phyloP scores from a whole-genome alignment of 2,888 invertebrate species.

The Uloborus plumipes region DNA sequence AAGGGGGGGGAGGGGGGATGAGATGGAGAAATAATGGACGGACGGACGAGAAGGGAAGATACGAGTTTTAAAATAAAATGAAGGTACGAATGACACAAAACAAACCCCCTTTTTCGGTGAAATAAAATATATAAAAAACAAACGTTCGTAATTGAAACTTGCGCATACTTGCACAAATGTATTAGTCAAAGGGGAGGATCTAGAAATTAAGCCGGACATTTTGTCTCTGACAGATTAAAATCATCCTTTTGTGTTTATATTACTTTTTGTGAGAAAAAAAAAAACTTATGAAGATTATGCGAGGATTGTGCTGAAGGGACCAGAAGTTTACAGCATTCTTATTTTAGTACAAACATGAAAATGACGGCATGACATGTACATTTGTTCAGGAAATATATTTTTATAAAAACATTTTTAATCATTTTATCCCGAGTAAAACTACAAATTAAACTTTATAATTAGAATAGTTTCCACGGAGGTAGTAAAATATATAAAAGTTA shows the following conservation, averaged over 20 bases:
- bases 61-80: slow-evolving; percentile 42
- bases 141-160: slow-evolving; percentile 63
- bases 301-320: too few species aligned
- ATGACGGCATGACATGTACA: too few species aligned
- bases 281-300: too few species aligned
- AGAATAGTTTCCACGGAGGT: too few species aligned
- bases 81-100: slow-evolving; percentile 41
- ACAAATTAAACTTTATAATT: too few species aligned
- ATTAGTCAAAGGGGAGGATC: slow-evolving; percentile 37
- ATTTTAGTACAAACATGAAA: too few species aligned
- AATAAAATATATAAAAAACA: slow-evolving; percentile 22
- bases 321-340: too few species aligned
- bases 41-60: slow-evolving; percentile 32
- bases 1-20: slow-evolving; percentile 16
- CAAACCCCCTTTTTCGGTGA: slow-evolving; percentile 30
- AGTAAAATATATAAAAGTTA: too few species aligned
- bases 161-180: slow-evolving; percentile 59
- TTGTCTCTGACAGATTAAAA: slow-evolving; percentile 64
- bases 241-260: slow-evolving; percentile 37
- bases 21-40: slow-evolving; percentile 57
- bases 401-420: too few species aligned
- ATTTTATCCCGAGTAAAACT: too few species aligned
- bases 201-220: slow-evolving; percentile 62
- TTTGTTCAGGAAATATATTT: too few species aligned
- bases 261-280: too few species aligned